Conservation (phyloP, 2,888 invertebrate genomes). For the Linnaemya tessellans region DNA sequence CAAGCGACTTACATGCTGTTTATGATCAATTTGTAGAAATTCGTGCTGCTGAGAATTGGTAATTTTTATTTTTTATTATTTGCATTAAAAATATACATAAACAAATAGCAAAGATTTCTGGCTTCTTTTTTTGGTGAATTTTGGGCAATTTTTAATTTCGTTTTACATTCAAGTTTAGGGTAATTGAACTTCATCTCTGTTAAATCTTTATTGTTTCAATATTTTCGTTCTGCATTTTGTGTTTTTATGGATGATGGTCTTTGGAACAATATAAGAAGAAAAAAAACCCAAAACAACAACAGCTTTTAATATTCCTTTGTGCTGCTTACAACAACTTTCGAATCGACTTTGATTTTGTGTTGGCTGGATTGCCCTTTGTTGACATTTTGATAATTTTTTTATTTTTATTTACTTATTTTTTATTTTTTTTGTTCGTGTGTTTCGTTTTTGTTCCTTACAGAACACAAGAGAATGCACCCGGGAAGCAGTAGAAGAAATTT, state of each 20-base stretch:
- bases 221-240: conserved; percentile 31
- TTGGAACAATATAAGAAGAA: conserved; percentile 35
- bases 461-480: conserved; percentile 28
- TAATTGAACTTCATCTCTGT: conserved; percentile 68
- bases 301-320: conserved; percentile 58
- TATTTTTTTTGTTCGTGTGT: too few species aligned
- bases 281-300: conserved; percentile 40
- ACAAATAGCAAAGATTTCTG: conserved; percentile 44
- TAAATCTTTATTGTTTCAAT: conserved; percentile 63
- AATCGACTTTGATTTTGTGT: conserved; percentile 61
- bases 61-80: conserved; percentile 42
- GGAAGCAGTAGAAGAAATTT: conserved; percentile 5
- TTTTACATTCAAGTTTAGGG: conserved; percentile 58
- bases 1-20: conserved; percentile 29
- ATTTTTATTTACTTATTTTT: conserved; percentile 39
- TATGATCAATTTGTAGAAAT: conserved; percentile 19
- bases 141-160: conserved; percentile 50
- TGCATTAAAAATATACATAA: conserved; percentile 37
- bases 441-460: conserved; percentile 40
- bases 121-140: conserved; percentile 8
- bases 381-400: conserved; percentile 69
- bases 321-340: conserved; percentile 55
- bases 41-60: conserved; percentile 3
- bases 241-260: conserved; percentile 58
- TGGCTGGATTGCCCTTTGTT: conserved; percentile 69